Conservation (phyloP, 2,888 invertebrate species). For the Mylabris sibirica region DNA sequence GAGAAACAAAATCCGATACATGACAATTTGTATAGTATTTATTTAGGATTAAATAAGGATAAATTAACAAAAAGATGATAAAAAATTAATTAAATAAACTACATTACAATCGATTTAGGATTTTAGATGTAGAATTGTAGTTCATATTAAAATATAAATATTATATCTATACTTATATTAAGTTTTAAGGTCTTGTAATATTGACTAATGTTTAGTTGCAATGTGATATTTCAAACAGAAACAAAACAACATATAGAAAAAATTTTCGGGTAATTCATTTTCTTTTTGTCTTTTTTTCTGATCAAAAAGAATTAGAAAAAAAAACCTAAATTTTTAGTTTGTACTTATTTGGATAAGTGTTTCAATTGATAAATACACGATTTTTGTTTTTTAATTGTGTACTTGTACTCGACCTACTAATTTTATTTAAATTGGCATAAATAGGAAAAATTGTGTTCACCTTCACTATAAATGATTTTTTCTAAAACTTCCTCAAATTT, state of each 20-base stretch:
- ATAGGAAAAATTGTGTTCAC: too few species aligned
- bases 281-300: neutral
- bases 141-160: conserved; percentile 18
- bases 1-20: conserved; percentile 35
- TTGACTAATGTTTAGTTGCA: conserved; percentile 25
- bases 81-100: conserved; percentile 8
- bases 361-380: conserved; percentile 5
- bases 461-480: too few species aligned
- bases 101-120: conserved; percentile 1
- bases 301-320: neutral
- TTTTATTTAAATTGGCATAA: too few species aligned
- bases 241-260: neutral
- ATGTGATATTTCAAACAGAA: conserved; percentile 24
- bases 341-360: conserved; percentile 8
- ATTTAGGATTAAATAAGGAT: conserved; percentile 35
- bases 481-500: too few species aligned
- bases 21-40: conserved; percentile 47
- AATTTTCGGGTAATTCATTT: neutral
- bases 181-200: conserved; percentile 20
- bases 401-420: too few species aligned
- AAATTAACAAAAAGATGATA: conserved; percentile 17
- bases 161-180: conserved; percentile 22
- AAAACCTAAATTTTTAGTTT: conserved; percentile 10
- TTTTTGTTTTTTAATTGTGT: neutral
- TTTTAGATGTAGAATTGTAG: conserved; percentile 17